These are phyloP conservation scores for Drosophila persimilis DNA, from an alignment of 1,140 invertebrate species.

Conservation along the genomic window DNA sequence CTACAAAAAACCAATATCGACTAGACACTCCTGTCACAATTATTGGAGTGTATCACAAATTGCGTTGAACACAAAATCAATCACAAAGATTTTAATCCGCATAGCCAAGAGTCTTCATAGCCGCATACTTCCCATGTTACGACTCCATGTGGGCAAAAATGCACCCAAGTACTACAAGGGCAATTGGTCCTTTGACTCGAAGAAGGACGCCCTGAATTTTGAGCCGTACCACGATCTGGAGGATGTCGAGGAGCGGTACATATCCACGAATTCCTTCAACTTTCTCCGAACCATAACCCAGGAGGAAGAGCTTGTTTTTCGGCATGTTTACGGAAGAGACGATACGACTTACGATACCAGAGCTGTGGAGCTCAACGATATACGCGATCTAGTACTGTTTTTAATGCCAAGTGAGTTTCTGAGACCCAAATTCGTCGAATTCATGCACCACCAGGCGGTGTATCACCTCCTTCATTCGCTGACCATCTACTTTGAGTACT, in stretches of 20 bases:
- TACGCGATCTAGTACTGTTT: conserved; percentile 70
- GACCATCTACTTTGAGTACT: conserved; percentile 79
- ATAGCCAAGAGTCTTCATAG: too few relatives aligned
- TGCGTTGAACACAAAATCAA: too few relatives aligned
- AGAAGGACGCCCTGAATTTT: conserved; percentile 53
- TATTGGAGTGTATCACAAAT: too few relatives aligned
- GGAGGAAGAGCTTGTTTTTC: conserved; percentile 71
- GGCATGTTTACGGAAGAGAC: conserved; percentile 53
- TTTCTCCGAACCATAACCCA: conserved; percentile 63
- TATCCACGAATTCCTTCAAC: conserved; percentile 56
- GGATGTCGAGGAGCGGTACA: conserved; percentile 45
- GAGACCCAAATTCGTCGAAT: conserved; percentile 49
- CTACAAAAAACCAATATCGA: too few relatives aligned
- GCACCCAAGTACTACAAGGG: conserved; percentile 65
- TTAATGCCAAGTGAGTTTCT: conserved; percentile 62
- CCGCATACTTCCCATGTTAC: conserved; percentile 34
- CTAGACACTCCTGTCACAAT: too few relatives aligned
- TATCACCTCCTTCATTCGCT: conserved; percentile 60
- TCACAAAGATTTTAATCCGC: too few relatives aligned
- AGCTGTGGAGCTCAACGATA: conserved; percentile 55
- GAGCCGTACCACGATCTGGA: conserved; percentile 48
- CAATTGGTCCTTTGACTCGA: conserved; percentile 65
- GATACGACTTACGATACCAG: conserved; percentile 53
- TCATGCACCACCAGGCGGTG: conserved; percentile 57
- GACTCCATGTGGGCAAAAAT: conserved; percentile 51